These are phyloP conservation scores for Dendropsophus ebraccatus DNA, from an alignment of 2,113 vertebrate species.

Conservation along the genomic window DNA sequence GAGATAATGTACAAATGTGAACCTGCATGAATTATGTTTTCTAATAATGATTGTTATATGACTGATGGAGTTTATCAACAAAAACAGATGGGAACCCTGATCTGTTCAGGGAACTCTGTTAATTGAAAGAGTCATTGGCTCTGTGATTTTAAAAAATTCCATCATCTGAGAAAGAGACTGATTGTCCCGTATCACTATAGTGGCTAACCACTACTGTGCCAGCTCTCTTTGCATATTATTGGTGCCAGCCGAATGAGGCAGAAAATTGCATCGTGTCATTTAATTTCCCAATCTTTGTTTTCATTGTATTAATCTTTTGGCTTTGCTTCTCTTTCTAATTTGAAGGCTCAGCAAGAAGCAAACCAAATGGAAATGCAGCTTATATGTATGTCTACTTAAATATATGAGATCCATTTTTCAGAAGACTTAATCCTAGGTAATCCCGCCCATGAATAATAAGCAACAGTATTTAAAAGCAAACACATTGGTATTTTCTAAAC, in stretches of 20 bases:
- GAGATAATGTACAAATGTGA: conserved; percentile 71
- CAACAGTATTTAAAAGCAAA: conserved; percentile 72
- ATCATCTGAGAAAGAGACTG: conserved; percentile 77
- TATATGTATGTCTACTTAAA: conserved; percentile 76
- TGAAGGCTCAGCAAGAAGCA: conserved; percentile 92
- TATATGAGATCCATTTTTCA: conserved; percentile 71
- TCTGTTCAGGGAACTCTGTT: conserved; percentile 67
- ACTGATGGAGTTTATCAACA: conserved; percentile 60
- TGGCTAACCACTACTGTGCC: conserved; percentile 77
- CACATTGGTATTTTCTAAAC: conserved; percentile 74
- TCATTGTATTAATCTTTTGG: conserved; percentile 93
- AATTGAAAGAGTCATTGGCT: conserved; percentile 81
- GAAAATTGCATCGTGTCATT: conserved; percentile 97
- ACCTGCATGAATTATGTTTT: conserved; percentile 70
- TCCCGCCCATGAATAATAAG: conserved; percentile 81
- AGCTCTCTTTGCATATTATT: conserved; percentile 81
- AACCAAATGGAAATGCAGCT: conserved; percentile 84
- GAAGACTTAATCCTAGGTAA: conserved; percentile 79
- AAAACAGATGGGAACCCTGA: conserved; percentile 64
- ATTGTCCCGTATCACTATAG: conserved; percentile 75
- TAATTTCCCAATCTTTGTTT: conserved; percentile 95
- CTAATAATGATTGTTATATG: conserved; percentile 67
- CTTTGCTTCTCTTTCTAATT: conserved; percentile 91
- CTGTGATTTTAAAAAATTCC: conserved; percentile 77
- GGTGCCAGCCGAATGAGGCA: conserved; percentile 87